Conservation (phyloP, 2,797 vertebrate genomes). For the Rhinogobio ventralis region DNA sequence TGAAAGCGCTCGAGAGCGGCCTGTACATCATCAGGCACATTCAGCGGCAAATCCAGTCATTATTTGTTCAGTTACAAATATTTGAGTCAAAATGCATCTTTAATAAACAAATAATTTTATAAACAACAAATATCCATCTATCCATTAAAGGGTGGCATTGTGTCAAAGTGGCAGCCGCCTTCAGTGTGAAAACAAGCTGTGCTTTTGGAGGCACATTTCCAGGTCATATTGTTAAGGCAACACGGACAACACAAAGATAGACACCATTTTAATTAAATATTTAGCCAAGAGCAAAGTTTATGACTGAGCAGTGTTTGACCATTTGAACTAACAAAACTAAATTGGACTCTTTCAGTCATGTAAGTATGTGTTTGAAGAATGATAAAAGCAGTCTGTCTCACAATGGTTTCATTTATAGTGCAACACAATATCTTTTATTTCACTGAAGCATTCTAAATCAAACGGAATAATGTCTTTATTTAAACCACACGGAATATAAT, state of each 20-base stretch:
- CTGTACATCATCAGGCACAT: neutral
- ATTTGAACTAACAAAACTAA: neutral
- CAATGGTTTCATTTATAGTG: conserved; percentile 39
- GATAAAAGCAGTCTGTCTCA: conserved; percentile 18
- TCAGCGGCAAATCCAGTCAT: neutral
- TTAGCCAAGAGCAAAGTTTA: conserved; percentile 14
- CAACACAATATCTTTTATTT: conserved; percentile 40
- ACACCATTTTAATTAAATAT: conserved; percentile 18
- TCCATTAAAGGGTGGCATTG: neutral
- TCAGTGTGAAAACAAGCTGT: neutral
- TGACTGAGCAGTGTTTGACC: neutral
- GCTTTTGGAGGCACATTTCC: neutral
- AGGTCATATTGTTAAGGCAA: neutral
- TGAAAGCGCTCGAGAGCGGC: neutral
- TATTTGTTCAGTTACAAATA: neutral
- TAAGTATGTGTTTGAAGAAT: conserved; percentile 10
- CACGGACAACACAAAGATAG: neutral
- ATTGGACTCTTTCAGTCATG: neutral
- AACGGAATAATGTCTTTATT: conserved; percentile 8
- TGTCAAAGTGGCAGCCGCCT: neutral
- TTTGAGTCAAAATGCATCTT: neutral
- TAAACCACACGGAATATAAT: conserved; percentile 6
- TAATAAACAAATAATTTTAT: neutral
- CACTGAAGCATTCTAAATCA: conserved; percentile 2
- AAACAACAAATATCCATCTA: neutral